Base-by-base conservation (phyloP, 1,140 invertebrate genomes). In the Holcopasites calliopsidis region DNA sequence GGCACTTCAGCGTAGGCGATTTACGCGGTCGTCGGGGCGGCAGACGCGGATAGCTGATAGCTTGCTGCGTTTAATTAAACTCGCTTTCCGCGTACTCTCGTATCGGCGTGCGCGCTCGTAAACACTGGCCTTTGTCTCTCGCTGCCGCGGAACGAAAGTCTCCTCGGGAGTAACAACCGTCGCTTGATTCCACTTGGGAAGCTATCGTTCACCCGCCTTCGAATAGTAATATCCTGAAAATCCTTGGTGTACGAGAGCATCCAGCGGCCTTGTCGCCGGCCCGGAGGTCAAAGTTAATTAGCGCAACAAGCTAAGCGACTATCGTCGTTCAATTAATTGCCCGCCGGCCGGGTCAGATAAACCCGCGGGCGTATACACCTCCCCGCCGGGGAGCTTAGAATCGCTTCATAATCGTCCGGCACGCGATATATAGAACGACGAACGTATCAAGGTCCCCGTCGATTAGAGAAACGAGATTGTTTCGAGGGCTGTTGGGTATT, bases 321-420 rank as follows among this genome's bases (percentile, higher is more conserved):
- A 84, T 83, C 83, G 81, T 80, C 73, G 77, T 83, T 70, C 66
- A 74, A 84, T 84, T 84, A 83, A 84, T 84, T 77, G 76, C 35
- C 75, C 64, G 84, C 55, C 58, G 55, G 35, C 23, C 44, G 50
- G 60, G 66, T 33, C 77, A 79, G 80, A 83, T 83, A 83, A 83
- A 49, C 65, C 54, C 28, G 58, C 58, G 69, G 58, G 57, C 44
- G 44, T 52, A 23, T 60, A 65, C 40, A 54, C 54, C n/a, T n/a
- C n/a, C n/a, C n/a, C n/a, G n/a, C 54, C 61, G 35, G 50, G 60
- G 73, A 79, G 49, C 62, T 71, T 61, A 35, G 71, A 79, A 83
- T 79, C 80, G 68, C 79, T 82, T 82, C 75, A 71, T 83, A 83
- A 83, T 83, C 81, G 81, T 54, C 54, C 49, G 70, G 50, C 76